Evolutionary conservation across 1,140 invertebrate species (phyloP).

Genomic region (Sminthurinus signatus): DNA sequence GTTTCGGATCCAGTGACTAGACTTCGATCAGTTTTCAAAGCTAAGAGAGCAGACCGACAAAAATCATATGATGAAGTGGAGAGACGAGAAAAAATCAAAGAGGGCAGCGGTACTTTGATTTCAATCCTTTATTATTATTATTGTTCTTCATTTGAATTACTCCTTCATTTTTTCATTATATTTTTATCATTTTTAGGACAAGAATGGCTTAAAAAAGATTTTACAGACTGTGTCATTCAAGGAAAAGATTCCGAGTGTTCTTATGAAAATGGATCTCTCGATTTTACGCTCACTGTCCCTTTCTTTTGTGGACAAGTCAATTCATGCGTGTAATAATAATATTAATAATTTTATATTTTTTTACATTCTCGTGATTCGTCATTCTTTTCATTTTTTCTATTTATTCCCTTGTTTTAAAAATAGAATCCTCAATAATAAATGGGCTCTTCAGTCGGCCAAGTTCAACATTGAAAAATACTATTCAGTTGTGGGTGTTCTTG

Average conservation of each 20-base stretch:
- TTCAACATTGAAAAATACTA: conserved; percentile 76
- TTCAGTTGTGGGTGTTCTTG: conserved; percentile 76
- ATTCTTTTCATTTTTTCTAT: too few relatives aligned
- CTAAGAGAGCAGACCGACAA: conserved; percentile 42
- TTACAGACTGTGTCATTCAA: conserved; percentile 47
- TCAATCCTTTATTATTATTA: background rate
- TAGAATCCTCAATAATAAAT: conserved; percentile 44
- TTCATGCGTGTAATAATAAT: conserved; percentile 51
- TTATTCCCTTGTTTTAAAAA: background rate
- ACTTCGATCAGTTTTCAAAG: conserved; percentile 43
- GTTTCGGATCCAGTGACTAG: conserved; percentile 56
- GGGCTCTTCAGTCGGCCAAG: conserved; percentile 73
- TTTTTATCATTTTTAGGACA: conserved; percentile 10
- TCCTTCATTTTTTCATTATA: too few relatives aligned
- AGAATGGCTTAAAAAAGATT: conserved; percentile 35
- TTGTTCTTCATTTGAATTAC: too few relatives aligned
- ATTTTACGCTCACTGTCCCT: conserved; percentile 53
- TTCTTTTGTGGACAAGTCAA: conserved; percentile 62
- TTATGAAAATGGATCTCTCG: conserved; percentile 43
- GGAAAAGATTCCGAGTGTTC: conserved; percentile 47
- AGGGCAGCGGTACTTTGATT: conserved; percentile 43
- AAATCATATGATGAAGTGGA: conserved; percentile 23
- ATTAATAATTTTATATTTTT: too few relatives aligned
- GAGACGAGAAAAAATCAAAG: conserved; percentile 18
- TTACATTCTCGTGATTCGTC: too few relatives aligned